Evolutionary conservation across 2,888 invertebrate species (phyloP).

Genomic region (Rosalia funebris): DNA sequence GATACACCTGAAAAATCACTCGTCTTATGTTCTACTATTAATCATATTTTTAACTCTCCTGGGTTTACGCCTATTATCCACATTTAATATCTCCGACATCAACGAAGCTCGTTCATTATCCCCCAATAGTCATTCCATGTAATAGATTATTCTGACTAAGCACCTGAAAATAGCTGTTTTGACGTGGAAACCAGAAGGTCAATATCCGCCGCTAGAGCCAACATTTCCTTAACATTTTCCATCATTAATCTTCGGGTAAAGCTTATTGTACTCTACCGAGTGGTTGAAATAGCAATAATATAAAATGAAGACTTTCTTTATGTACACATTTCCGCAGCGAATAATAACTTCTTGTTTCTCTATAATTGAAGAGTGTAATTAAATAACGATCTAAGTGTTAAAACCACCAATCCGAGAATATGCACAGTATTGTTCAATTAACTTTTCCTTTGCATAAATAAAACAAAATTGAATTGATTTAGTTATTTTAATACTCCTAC

Average conservation of each 20-base stretch:
- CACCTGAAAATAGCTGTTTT: not conserved
- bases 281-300: too few species aligned
- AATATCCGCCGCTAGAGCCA: constrained; percentile 2
- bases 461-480: too few species aligned
- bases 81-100: not conserved
- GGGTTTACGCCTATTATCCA: not conserved
- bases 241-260: constrained; percentile 8
- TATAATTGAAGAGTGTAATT: too few species aligned
- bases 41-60: not conserved
- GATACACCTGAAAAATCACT: too few species aligned
- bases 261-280: not conserved
- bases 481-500: too few species aligned
- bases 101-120: not conserved
- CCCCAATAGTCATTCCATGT: not conserved
- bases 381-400: too few species aligned
- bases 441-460: too few species aligned
- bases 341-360: too few species aligned
- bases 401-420: too few species aligned
- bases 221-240: constrained; percentile 4
- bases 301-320: too few species aligned
- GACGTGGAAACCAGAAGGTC: not conserved
- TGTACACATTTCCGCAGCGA: too few species aligned
- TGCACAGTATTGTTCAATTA: too few species aligned
- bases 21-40: not conserved
- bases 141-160: not conserved